Evolutionary conservation across 2,113 vertebrate genomes (phyloP), one percentile per base, ranked within the genome.

Genomic region (Dascyllus trimaculatus): DNA sequence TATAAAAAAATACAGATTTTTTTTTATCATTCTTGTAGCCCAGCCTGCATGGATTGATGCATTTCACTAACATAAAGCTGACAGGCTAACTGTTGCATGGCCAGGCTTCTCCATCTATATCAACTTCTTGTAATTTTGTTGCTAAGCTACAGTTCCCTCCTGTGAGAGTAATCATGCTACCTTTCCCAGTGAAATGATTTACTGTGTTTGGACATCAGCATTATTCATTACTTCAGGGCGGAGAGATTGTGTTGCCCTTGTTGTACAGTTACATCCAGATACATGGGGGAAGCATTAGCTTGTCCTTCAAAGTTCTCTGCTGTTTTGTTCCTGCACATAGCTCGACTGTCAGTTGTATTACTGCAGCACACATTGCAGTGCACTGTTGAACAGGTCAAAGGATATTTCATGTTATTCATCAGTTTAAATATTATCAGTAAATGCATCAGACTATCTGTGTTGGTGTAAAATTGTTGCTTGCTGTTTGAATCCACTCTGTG

Each of bases 51-150:
- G 13, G 13, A 63, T 18, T 60, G 35, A 88, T 80, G 59, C 21
- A 18, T 61, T n/a, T 38, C 66, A 8, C 25, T 61, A 35, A 75
- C n/a, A 74, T 61, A 21, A 80, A 68, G 63, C 10, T 56, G 59
- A 66, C 51, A 76, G 69, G 51, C 32, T 29, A 69, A 67, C 49
- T 58, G 51, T 79, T 75, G 60, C 22, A 53, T 71, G 61, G 35
- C 48, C 25, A 32, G 57, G 67, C 43, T 52, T 79, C 46, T 72
- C 18, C 57, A 43, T 26, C 52, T 32, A 71, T 22, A 83, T 77
- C 46, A 82, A 70, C 67, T 77, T 63, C 32, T 74, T 51, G 52
- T 29, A 63, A 80, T 75, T 57, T 9, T 66, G 77, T 85, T 90
- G 72, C 88, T 80, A 64, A 75, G 78, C 73, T 85, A 75, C 78